phyloP scores from a whole-genome alignment of 2,113 vertebrate species.

The Hemibagrus wyckioides region DNA sequence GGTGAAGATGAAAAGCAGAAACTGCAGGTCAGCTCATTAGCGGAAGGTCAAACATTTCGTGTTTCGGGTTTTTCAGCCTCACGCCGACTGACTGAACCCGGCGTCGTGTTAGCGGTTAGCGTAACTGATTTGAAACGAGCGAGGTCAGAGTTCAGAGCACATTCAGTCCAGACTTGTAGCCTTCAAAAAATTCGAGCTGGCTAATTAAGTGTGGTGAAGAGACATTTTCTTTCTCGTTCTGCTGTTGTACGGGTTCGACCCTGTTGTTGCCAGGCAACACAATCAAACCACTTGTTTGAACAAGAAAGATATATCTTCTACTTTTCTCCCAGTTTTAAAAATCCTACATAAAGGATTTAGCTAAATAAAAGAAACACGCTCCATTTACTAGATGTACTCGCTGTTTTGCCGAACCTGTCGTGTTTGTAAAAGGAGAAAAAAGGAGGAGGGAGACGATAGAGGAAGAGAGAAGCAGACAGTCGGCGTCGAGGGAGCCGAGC shows the following conservation, averaged over 20 bases:
- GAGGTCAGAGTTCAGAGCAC: background rate
- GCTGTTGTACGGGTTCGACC: background rate
- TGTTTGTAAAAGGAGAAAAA: conserved; percentile 4
- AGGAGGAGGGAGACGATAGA: background rate
- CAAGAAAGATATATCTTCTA: background rate
- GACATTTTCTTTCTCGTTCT: background rate
- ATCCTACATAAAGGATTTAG: background rate
- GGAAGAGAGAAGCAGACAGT: background rate
- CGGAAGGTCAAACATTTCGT: background rate
- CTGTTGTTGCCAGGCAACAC: background rate
- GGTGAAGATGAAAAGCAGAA: background rate
- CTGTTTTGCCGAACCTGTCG: background rate
- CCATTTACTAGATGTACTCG: background rate
- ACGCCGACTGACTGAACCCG: background rate
- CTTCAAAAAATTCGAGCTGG: background rate
- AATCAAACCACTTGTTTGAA: background rate
- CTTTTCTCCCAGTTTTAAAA: background rate
- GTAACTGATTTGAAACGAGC: background rate
- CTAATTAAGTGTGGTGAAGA: background rate
- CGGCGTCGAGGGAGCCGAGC: conserved; percentile 31
- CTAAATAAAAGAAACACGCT: background rate
- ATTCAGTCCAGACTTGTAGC: background rate
- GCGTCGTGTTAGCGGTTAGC: background rate
- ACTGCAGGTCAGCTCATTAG: background rate
- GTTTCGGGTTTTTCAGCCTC: background rate